Evolutionary conservation across 2,888 invertebrate genomes (phyloP).

Genomic region (Drosophila mimetica): DNA sequence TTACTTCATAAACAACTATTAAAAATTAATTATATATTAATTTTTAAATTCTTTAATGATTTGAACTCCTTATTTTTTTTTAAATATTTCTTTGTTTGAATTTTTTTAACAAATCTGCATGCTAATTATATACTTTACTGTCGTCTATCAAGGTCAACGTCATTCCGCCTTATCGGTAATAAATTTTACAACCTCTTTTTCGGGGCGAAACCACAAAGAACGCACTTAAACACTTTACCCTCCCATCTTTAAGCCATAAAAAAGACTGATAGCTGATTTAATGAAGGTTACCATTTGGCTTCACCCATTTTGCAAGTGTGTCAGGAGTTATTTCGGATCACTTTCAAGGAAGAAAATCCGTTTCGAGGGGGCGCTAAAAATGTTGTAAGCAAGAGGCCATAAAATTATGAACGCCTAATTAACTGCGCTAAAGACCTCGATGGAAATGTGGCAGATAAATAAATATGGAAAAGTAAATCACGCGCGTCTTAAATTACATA

Average conservation of each 20-base stretch:
- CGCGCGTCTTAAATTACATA: constrained; percentile 56
- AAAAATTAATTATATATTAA: too few species aligned
- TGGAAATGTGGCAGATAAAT: constrained; percentile 33
- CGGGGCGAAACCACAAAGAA: constrained; percentile 31
- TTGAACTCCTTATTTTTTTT: too few species aligned
- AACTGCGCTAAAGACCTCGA: constrained; percentile 46
- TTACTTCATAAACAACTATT: too few species aligned
- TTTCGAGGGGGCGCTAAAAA: constrained; percentile 17
- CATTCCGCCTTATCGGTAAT: constrained; percentile 31
- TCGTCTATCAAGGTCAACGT: constrained; percentile 28
- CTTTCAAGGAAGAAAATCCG: constrained; percentile 19
- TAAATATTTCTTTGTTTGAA: not conserved
- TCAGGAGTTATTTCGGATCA: constrained; percentile 33
- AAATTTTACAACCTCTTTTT: constrained; percentile 23
- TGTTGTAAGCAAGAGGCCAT: constrained; percentile 29
- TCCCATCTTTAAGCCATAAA: constrained; percentile 18
- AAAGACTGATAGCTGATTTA: constrained; percentile 1
- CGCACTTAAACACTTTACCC: not conserved
- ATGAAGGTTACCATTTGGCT: constrained; percentile 6
- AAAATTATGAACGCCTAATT: constrained; percentile 56
- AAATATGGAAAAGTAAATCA: constrained; percentile 29
- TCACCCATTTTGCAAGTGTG: constrained; percentile 24
- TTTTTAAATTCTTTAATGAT: too few species aligned
- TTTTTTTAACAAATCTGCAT: not conserved
- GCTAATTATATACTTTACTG: constrained; percentile 11